phyloP scores from a whole-genome alignment of 1,140 invertebrate genomes.

The Bombus turneri region DNA sequence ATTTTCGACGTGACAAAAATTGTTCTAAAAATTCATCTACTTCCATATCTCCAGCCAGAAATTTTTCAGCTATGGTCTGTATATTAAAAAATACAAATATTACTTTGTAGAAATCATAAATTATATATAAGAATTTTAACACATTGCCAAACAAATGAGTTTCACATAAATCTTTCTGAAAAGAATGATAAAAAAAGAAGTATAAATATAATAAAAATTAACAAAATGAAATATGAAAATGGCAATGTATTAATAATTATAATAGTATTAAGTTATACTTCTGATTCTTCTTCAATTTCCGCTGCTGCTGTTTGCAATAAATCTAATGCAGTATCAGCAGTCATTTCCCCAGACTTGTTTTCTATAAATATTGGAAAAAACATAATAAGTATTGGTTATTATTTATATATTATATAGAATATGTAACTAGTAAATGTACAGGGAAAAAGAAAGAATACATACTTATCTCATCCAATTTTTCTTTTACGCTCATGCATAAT shows the following conservation, averaged over 20 bases:
- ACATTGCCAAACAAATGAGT: not conserved
- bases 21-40: slow-evolving; percentile 91
- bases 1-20: slow-evolving; percentile 88
- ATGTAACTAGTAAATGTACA: not conserved
- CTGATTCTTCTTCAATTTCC: slow-evolving; percentile 94
- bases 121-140: slow-evolving; percentile 16
- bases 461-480: slow-evolving; percentile 87
- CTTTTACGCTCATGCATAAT: slow-evolving; percentile 87
- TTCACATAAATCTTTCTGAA: not conserved
- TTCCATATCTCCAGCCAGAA: slow-evolving; percentile 87
- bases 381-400: not conserved
- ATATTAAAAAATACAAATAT: slow-evolving; percentile 51
- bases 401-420: not conserved
- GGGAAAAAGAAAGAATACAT: slow-evolving; percentile 70
- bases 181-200: not conserved
- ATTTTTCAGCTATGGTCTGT: slow-evolving; percentile 88
- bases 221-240: not conserved
- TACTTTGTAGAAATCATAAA: not conserved
- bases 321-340: slow-evolving; percentile 91
- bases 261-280: slow-evolving; percentile 81
- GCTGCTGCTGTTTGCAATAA: slow-evolving; percentile 92
- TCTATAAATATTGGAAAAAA: slow-evolving; percentile 79
- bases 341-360: slow-evolving; percentile 87
- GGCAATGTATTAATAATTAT: not conserved
- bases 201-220: not conserved